These are phyloP conservation scores for Fabriciana adippe DNA, from an alignment of 2,888 invertebrate genomes.

Conservation along the genomic window DNA sequence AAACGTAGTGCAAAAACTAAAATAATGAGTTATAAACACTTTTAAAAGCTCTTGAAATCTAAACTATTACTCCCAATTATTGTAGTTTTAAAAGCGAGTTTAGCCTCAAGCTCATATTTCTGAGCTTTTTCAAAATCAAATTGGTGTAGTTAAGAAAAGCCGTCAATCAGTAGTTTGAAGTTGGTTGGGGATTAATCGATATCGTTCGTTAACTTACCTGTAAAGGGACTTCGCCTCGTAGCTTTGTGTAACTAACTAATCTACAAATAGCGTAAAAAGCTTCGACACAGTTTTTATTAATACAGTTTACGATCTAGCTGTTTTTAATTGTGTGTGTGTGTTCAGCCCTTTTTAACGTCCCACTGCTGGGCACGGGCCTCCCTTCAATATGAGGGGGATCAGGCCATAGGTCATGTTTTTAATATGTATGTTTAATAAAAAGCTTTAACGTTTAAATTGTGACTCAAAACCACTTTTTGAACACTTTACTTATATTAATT, in stretches of 20 bases:
- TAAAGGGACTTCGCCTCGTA: background rate
- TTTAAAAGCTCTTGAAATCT: conserved; percentile 14
- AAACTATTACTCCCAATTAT: conserved; percentile 13
- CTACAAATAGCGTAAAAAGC: too few species aligned
- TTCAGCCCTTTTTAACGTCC: too few species aligned
- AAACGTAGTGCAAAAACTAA: background rate
- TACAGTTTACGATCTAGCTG: too few species aligned
- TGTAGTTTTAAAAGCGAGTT: conserved; percentile 3
- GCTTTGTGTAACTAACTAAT: background rate
- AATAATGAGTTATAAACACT: background rate
- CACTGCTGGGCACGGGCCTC: too few species aligned
- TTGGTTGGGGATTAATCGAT: conserved; percentile 59
- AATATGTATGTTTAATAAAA: too few species aligned
- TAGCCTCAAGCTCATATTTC: conserved; percentile 16
- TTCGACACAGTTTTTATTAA: too few species aligned
- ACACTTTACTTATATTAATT: too few species aligned
- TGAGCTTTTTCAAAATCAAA: conserved; percentile 25
- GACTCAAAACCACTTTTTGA: too few species aligned
- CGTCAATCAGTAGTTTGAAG: conserved; percentile 51
- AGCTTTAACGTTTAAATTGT: too few species aligned
- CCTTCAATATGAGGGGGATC: too few species aligned
- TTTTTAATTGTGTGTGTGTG: too few species aligned
- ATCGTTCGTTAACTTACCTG: conserved; percentile 24
- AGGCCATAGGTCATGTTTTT: too few species aligned
- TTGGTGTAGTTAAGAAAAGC: conserved; percentile 34